A percentile compares a stretch with the other conserved stretches of the same genome.
Evolutionary conservation across 2,797 vertebrate species (phyloP).

Genomic region (Fringilla coelebs): DNA sequence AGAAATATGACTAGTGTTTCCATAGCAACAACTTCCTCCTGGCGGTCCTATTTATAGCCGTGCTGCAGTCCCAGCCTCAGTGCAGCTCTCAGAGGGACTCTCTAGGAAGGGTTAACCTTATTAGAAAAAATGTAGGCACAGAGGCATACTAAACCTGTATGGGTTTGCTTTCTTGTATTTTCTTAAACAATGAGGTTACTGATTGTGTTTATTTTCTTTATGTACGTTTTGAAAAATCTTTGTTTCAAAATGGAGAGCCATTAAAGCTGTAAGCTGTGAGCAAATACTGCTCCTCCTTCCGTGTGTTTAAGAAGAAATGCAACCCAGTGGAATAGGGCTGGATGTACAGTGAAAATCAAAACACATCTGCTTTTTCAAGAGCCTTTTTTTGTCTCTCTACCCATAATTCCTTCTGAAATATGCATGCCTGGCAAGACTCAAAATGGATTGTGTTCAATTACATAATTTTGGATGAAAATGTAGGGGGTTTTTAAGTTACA

Average conservation of each 20-base stretch:
- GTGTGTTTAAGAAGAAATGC: not conserved
- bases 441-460: slow-evolving; percentile 3
- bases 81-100: slow-evolving; percentile 24
- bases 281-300: not conserved
- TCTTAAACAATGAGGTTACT: not conserved
- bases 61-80: slow-evolving; percentile 44
- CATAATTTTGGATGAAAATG: slow-evolving; percentile 13
- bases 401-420: slow-evolving; percentile 17
- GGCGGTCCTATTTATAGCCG: slow-evolving; percentile 70
- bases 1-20: slow-evolving; percentile 42
- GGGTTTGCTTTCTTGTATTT: not conserved
- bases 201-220: not conserved
- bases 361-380: slow-evolving; percentile 11
- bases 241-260: not conserved
- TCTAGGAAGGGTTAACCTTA: slow-evolving; percentile 41
- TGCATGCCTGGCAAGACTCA: not conserved
- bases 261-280: not conserved
- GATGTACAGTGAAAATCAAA: not conserved
- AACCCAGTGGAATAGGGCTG: not conserved
- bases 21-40: slow-evolving; percentile 72
- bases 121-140: not conserved
- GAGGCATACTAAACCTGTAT: not conserved
- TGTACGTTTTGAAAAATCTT: not conserved
- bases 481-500: not conserved
- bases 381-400: slow-evolving; percentile 15